phyloP scores from a whole-genome alignment of 2,888 invertebrate species.

The Lordiphosa fenestrarum region DNA sequence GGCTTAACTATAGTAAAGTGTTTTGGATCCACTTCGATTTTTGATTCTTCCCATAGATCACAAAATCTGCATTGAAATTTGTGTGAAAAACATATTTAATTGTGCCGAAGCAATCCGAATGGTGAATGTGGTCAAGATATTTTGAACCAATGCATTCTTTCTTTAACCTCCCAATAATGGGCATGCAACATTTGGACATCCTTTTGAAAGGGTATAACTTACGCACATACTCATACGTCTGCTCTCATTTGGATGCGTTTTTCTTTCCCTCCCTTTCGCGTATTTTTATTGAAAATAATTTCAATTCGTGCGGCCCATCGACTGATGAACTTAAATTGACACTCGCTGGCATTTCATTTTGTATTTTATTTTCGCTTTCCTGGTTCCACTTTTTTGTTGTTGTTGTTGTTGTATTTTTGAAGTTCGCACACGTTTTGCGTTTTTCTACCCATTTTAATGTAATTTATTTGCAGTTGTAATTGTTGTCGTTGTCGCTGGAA shows the following conservation, averaged over 20 bases:
- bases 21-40: too few species aligned
- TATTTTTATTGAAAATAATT: slow-evolving; percentile 58
- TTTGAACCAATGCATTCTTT: too few species aligned
- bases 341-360: slow-evolving; percentile 49
- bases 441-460: slow-evolving; percentile 64
- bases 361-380: slow-evolving; percentile 28
- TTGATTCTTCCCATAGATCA: too few species aligned
- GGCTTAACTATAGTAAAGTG: too few species aligned
- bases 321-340: slow-evolving; percentile 73
- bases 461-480: slow-evolving; percentile 69
- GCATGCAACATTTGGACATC: too few species aligned
- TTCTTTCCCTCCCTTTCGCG: slow-evolving; percentile 9
- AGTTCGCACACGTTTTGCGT: slow-evolving; percentile 1
- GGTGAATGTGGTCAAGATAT: too few species aligned
- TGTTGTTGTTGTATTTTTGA: slow-evolving; percentile 11
- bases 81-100: too few species aligned
- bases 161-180: too few species aligned
- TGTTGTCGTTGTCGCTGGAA: slow-evolving; percentile 28
- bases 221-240: slow-evolving; percentile 23
- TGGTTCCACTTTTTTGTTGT: not conserved
- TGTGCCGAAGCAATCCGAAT: too few species aligned
- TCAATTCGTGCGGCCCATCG: slow-evolving; percentile 36
- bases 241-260: slow-evolving; percentile 42
- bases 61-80: too few species aligned
- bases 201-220: slow-evolving; percentile 6